A percentile compares a stretch with the other conserved stretches of the same genome.
phyloP scores from a whole-genome alignment of 2,888 invertebrate species.

The Nezara viridula region DNA sequence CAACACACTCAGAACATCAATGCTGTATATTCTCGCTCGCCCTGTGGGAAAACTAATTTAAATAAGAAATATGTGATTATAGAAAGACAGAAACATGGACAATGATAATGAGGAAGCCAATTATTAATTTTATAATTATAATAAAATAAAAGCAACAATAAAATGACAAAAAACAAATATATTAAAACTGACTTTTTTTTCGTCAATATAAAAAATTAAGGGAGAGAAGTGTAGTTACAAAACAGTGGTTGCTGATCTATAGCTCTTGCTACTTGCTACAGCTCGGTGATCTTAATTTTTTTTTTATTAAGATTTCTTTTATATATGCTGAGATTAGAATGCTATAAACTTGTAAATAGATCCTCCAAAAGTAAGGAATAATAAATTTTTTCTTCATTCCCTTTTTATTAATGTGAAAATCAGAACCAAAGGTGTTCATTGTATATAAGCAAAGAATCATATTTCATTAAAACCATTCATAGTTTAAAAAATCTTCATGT shows the following conservation, averaged over 20 bases:
- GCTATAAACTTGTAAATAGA: too few relatives aligned
- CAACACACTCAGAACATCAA: conserved; percentile 56
- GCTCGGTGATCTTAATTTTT: too few relatives aligned
- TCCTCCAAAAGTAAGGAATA: background rate
- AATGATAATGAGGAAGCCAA: background rate
- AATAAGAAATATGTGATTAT: conserved; percentile 38
- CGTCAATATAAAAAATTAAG: background rate
- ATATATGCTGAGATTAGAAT: too few relatives aligned
- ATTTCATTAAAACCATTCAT: too few relatives aligned
- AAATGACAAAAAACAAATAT: background rate
- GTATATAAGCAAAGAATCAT: too few relatives aligned
- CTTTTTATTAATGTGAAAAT: too few relatives aligned
- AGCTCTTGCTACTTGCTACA: too few relatives aligned
- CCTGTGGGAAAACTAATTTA: conserved; percentile 52
- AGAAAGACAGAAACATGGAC: conserved; percentile 6
- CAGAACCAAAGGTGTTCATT: too few relatives aligned
- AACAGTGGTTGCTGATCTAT: background rate
- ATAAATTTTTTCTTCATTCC: background rate
- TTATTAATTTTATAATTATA: background rate
- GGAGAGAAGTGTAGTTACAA: background rate
- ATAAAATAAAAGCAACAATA: background rate
- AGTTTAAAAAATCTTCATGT: too few relatives aligned
- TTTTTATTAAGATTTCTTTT: too few relatives aligned
- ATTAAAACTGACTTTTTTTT: background rate
- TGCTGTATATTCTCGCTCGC: conserved; percentile 52